Evolutionary conservation across 2,113 vertebrate species (phyloP).

Genomic region (Raja brachyura): DNA sequence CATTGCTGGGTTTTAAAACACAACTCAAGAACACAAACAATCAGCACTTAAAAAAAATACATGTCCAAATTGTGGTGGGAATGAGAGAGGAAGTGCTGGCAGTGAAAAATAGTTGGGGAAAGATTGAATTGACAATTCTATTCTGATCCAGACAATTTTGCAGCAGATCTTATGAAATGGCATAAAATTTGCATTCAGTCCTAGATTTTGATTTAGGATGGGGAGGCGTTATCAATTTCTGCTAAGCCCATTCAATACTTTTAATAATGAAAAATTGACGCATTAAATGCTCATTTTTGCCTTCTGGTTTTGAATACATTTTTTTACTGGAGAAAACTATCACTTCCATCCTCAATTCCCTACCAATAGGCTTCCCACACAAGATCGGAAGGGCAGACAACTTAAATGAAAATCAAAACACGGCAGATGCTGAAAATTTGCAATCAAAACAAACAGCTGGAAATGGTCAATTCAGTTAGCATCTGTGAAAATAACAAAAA

Average conservation of each 20-base stretch:
- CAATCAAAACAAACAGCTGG: no score
- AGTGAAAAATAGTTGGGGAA: not conserved
- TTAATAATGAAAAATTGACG: not conserved
- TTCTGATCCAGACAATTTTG: not conserved
- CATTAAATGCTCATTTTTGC: not conserved
- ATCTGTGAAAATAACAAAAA: no score
- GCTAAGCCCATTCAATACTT: not conserved
- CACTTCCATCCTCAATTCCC: not conserved
- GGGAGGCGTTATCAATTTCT: not conserved
- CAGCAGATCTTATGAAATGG: not conserved
- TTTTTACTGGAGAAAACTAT: not conserved
- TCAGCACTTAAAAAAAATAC: not conserved
- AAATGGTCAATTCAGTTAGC: no score
- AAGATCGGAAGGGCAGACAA: not conserved
- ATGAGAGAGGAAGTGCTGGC: not conserved
- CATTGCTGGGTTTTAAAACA: not conserved
- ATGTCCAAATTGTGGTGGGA: not conserved
- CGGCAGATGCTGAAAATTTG: no score
- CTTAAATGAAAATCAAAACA: no score
- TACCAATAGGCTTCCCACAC: not conserved
- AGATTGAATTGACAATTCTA: not conserved
- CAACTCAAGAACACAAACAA: not conserved
- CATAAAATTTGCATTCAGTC: not conserved
- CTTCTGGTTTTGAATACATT: no score
- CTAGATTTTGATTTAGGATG: not conserved